Evolutionary conservation across 2,888 invertebrate species (phyloP).

Genomic region (Spisula solida): DNA sequence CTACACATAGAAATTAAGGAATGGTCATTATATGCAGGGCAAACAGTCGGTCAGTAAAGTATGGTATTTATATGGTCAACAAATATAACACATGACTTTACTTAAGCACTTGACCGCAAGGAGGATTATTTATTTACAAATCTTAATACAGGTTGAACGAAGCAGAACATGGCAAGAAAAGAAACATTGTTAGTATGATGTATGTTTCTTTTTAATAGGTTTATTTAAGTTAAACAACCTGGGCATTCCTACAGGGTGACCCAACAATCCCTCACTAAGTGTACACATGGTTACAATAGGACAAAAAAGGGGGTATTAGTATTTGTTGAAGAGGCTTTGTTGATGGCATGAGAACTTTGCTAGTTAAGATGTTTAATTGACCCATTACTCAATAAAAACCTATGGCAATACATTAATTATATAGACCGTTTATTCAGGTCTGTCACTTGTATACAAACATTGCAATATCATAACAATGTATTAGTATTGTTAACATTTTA

Average conservation of each 20-base stretch:
- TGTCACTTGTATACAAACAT: too few species aligned
- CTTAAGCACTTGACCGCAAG: slow-evolving; percentile 23
- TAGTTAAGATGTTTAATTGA: too few species aligned
- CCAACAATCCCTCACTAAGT: too few species aligned
- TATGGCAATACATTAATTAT: too few species aligned
- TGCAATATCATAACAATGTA: too few species aligned
- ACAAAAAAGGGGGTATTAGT: background rate
- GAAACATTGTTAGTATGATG: slow-evolving; percentile 2
- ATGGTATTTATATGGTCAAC: slow-evolving; percentile 12
- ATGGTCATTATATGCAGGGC: background rate
- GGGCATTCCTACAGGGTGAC: background rate
- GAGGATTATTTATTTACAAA: background rate
- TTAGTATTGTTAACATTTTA: too few species aligned
- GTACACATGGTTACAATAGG: background rate
- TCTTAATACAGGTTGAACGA: background rate
- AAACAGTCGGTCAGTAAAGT: slow-evolving; percentile 13
- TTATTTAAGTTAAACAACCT: background rate
- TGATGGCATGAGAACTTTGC: too few species aligned
- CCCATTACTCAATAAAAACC: too few species aligned
- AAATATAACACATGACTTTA: slow-evolving; percentile 19
- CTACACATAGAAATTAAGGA: slow-evolving; percentile 16
- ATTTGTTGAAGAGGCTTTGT: background rate
- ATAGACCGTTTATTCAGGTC: too few species aligned
- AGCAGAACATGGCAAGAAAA: background rate
- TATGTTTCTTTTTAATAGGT: background rate